These are phyloP conservation scores for Scomber japonicus DNA, from an alignment of 2,113 vertebrate genomes.

Conservation along the genomic window DNA sequence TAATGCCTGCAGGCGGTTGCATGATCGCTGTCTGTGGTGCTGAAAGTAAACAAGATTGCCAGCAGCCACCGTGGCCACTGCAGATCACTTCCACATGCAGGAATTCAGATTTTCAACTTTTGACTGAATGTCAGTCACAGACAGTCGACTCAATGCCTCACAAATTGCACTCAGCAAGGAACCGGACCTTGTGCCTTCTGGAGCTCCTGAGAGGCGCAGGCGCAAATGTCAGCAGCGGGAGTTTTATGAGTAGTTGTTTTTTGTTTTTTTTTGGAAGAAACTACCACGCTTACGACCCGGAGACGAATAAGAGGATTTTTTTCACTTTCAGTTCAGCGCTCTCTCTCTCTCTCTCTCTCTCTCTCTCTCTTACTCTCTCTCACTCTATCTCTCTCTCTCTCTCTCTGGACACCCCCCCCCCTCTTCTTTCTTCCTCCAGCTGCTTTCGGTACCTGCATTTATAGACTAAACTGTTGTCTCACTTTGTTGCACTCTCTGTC, in stretches of 20 bases:
- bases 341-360: too few species aligned
- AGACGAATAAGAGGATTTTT: neutral
- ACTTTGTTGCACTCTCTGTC: conserved; percentile 53
- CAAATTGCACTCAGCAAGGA: conserved; percentile 49
- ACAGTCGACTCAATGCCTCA: conserved; percentile 18
- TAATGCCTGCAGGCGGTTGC: conserved; percentile 13
- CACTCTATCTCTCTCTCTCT: too few species aligned
- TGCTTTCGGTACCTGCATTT: conserved; percentile 13
- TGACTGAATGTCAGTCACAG: conserved; percentile 59
- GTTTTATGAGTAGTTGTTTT: conserved; percentile 42
- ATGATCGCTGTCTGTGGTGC: conserved; percentile 68
- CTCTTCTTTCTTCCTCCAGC: neutral
- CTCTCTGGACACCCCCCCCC: too few species aligned
- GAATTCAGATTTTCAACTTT: conserved; percentile 40
- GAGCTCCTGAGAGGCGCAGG: conserved; percentile 24
- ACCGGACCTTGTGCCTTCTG: conserved; percentile 41
- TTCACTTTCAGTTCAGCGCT: too few species aligned
- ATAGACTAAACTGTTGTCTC: conserved; percentile 52
- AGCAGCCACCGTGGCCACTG: neutral
- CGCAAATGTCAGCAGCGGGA: conserved; percentile 35
- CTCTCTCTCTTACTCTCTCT: too few species aligned
- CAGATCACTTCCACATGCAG: neutral
- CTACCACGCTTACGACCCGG: neutral
- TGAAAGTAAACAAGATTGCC: conserved; percentile 50
- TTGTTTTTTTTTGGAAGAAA: neutral